These are phyloP conservation scores for Ornithoptera priamus DNA, from an alignment of 2,888 invertebrate species.

Conservation along the genomic window DNA sequence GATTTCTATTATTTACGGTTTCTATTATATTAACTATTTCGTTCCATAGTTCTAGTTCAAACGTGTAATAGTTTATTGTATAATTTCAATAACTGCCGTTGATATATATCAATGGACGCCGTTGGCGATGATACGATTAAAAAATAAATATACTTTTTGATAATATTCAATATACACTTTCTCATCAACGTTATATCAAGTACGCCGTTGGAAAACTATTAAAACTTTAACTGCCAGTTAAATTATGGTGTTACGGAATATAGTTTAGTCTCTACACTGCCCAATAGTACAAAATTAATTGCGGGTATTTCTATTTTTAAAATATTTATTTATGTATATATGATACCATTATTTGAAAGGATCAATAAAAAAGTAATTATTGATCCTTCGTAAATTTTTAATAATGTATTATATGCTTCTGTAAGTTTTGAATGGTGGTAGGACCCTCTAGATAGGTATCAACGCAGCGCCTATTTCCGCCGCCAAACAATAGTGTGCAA, in stretches of 20 bases:
- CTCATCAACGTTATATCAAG: neutral
- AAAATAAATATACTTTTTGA: neutral
- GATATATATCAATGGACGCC: neutral
- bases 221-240: neutral
- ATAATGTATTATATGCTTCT: too few species aligned
- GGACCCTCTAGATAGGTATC: too few species aligned
- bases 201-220: neutral
- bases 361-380: too few species aligned
- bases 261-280: neutral
- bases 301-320: neutral
- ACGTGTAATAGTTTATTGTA: neutral
- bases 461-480: too few species aligned
- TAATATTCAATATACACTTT: conserved; percentile 1
- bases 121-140: neutral
- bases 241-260: neutral
- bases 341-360: neutral
- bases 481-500: too few species aligned
- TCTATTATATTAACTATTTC: conserved; percentile 7
- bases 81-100: neutral
- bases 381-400: too few species aligned
- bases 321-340: neutral
- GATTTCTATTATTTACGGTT: conserved; percentile 44
- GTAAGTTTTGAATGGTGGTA: too few species aligned
- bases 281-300: neutral
- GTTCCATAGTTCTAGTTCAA: neutral